Evolutionary conservation across 2,888 invertebrate genomes (phyloP).

Genomic region (Drosophila fulvimacula): DNA sequence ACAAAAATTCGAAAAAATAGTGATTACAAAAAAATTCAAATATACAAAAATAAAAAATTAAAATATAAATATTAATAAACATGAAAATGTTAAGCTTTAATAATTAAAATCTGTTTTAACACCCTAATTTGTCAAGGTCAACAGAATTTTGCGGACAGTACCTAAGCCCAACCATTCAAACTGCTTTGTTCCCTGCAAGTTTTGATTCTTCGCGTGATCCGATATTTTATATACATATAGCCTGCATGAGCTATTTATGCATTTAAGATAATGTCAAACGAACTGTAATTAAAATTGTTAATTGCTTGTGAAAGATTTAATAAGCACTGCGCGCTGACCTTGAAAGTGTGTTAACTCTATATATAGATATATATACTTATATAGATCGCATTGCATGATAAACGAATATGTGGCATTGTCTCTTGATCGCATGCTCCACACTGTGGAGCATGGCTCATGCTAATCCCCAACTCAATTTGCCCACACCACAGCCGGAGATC

Average conservation of each 20-base stretch:
- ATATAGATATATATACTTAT: slow-evolving; percentile 19
- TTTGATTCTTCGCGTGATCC: slow-evolving; percentile 9
- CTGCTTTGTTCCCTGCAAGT: background rate
- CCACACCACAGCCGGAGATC: slow-evolving; percentile 83
- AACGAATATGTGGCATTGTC: slow-evolving; percentile 48
- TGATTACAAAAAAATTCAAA: background rate
- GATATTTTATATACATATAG: background rate
- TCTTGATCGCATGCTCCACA: slow-evolving; percentile 30
- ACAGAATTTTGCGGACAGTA: background rate
- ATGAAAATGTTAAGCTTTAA: background rate
- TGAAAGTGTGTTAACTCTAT: slow-evolving; percentile 64
- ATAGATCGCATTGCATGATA: slow-evolving; percentile 55
- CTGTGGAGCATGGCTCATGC: slow-evolving; percentile 38
- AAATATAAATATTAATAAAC: background rate
- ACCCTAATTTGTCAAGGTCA: background rate
- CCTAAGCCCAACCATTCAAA: background rate
- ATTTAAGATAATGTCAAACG: slow-evolving; percentile 33
- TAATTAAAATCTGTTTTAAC: background rate
- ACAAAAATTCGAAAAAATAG: too few relatives aligned
- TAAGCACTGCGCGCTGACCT: slow-evolving; percentile 55
- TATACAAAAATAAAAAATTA: background rate
- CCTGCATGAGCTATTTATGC: slow-evolving; percentile 25
- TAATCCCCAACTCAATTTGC: slow-evolving; percentile 86
- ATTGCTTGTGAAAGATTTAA: slow-evolving; percentile 69
- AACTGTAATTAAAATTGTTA: slow-evolving; percentile 56